phyloP scores from a whole-genome alignment of 2,113 vertebrate genomes.

The Thomomys bottae region DNA sequence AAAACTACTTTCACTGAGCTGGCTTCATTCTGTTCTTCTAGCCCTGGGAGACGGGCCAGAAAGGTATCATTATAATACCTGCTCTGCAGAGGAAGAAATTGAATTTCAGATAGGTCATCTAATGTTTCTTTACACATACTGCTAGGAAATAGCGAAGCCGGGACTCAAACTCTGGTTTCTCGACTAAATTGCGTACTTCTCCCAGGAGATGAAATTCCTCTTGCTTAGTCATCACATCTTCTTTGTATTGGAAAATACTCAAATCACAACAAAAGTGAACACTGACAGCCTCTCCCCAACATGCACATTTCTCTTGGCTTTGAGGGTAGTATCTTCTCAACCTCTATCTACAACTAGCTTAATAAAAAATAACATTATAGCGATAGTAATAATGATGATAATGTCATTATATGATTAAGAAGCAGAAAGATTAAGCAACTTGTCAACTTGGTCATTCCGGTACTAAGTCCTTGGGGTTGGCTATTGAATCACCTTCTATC shows the following conservation, averaged over 20 bases:
- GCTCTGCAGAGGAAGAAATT: slow-evolving; percentile 20
- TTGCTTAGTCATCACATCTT: slow-evolving; percentile 19
- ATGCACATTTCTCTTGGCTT: not conserved
- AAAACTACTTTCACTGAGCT: slow-evolving; percentile 12
- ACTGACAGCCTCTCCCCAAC: not conserved
- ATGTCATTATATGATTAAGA: not conserved
- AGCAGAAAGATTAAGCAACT: not conserved
- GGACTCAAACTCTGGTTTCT: not conserved
- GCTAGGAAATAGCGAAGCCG: slow-evolving; percentile 37
- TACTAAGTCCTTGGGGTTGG: not conserved
- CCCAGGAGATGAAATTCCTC: slow-evolving; percentile 12
- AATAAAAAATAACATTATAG: not conserved
- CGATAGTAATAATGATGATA: not conserved
- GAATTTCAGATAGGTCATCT: slow-evolving; percentile 19
- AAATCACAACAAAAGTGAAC: not conserved
- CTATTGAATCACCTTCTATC: not conserved
- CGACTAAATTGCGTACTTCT: slow-evolving; percentile 14
- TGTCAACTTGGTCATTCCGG: not conserved
- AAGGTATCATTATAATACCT: not conserved
- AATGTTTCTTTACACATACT: not conserved
- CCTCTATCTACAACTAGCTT: not conserved
- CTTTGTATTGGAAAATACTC: slow-evolving; percentile 1
- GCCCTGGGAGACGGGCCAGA: not conserved
- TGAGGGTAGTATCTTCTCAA: not conserved
- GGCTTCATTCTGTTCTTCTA: slow-evolving; percentile 16